These are phyloP conservation scores for Pipistrellus pygmaeus DNA, from an alignment of 2,797 vertebrate genomes.

Conservation along the genomic window DNA sequence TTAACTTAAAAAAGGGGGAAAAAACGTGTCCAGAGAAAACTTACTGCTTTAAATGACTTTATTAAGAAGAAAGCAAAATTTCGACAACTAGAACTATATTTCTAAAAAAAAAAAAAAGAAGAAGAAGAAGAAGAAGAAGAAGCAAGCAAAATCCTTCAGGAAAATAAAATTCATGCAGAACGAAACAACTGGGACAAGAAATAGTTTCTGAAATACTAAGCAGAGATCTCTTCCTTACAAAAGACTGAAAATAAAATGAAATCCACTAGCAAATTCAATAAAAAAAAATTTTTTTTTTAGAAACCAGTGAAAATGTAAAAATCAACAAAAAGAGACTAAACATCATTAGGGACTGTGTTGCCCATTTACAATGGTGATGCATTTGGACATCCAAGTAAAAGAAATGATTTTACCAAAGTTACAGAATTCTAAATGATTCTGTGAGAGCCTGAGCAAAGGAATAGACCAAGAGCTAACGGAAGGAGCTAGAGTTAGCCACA, in stretches of 20 bases:
- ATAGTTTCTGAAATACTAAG: not conserved
- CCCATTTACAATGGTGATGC: not conserved
- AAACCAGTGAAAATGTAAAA: not conserved
- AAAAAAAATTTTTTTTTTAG: not conserved
- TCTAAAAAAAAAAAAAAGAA: not conserved
- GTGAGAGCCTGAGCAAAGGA: not conserved
- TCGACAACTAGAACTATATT: not conserved
- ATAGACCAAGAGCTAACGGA: not conserved
- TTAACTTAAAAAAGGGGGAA: not conserved
- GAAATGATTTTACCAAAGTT: constrained; percentile 8
- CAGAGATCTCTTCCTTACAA: not conserved
- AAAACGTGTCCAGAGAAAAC: not conserved
- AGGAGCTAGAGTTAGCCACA: not conserved
- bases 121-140: not conserved
- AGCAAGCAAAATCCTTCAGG: not conserved
- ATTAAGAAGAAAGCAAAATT: constrained; percentile 55
- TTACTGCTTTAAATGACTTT: constrained; percentile 7
- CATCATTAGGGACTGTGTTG: not conserved
- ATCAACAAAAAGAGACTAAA: not conserved
- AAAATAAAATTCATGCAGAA: not conserved
- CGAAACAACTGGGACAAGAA: constrained; percentile 9
- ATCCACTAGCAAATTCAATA: constrained; percentile 13
- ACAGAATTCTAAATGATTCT: not conserved
- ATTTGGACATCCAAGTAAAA: constrained; percentile 2
- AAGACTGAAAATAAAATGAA: not conserved